Conservation (phyloP, 2,113 vertebrate genomes). For the Megaceryle maxima region DNA sequence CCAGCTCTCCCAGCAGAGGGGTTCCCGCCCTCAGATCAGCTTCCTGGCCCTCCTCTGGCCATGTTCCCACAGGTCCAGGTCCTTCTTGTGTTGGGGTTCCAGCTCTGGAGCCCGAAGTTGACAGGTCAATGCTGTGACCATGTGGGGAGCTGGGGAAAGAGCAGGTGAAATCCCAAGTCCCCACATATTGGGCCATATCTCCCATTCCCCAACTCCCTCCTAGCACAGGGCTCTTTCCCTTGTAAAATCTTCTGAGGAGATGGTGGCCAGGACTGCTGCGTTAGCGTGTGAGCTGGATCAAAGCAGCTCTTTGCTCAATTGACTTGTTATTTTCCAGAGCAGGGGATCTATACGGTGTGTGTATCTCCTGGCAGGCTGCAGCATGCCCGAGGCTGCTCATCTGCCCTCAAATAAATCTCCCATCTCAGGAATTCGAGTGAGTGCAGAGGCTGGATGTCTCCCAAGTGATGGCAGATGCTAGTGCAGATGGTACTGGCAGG, state of each 20-base stretch:
- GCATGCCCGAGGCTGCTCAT: background rate
- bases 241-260: background rate
- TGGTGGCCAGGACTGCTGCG: background rate
- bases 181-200: fast-evolving
- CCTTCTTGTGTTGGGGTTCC: no score
- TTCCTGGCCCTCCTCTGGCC: no score
- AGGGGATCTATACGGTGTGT: background rate
- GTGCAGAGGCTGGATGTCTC: background rate
- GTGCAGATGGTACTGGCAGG: conserved; percentile 10
- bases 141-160: background rate
- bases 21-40: no score
- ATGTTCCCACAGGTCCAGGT: no score
- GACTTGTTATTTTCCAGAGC: background rate
- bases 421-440: background rate
- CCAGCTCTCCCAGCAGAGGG: no score
- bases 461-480: conserved; percentile 18
- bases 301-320: conserved; percentile 1
- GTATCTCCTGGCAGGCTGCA: background rate
- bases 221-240: background rate
- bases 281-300: background rate
- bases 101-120: no score
- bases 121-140: background rate
- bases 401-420: background rate
- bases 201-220: background rate
- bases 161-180: background rate